Percentiles rank a stretch among this genome's conserved stretches.
These are phyloP conservation scores for Climacteris rufus DNA, from an alignment of 2,113 vertebrate genomes.

Conservation along the genomic window DNA sequence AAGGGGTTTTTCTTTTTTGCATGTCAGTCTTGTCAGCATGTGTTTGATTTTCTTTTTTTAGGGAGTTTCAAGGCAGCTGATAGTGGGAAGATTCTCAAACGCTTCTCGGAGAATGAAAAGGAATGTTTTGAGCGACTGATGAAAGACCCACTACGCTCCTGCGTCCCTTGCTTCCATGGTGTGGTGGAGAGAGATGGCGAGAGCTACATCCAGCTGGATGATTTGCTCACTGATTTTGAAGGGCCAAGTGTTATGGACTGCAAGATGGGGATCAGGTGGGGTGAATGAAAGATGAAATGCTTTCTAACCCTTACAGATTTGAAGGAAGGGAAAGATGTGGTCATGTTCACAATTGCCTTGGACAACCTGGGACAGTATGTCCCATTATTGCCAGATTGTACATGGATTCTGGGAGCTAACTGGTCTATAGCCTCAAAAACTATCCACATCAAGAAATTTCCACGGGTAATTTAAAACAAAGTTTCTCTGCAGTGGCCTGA, in stretches of 20 bases:
- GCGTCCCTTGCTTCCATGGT: slow-evolving; percentile 87
- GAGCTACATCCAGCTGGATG: slow-evolving; percentile 88
- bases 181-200: slow-evolving; percentile 90
- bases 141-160: slow-evolving; percentile 79
- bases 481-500: background rate
- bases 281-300: background rate
- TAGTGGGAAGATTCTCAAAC: slow-evolving; percentile 92
- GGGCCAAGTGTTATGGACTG: slow-evolving; percentile 95
- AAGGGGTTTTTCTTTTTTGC: background rate
- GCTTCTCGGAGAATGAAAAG: slow-evolving; percentile 89
- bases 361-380: background rate
- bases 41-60: slow-evolving; percentile 51
- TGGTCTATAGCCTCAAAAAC: background rate
- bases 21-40: background rate
- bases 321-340: background rate
- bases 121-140: slow-evolving; percentile 85
- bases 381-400: background rate
- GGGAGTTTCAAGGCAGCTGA: slow-evolving; percentile 94
- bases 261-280: slow-evolving; percentile 95
- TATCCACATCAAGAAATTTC: background rate
- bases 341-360: background rate
- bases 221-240: slow-evolving; percentile 88
- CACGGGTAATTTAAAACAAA: background rate
- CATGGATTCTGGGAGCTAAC: background rate
- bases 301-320: background rate